phyloP scores from a whole-genome alignment of 2,113 vertebrate genomes.

The Pseudorectes ferrugineus region DNA sequence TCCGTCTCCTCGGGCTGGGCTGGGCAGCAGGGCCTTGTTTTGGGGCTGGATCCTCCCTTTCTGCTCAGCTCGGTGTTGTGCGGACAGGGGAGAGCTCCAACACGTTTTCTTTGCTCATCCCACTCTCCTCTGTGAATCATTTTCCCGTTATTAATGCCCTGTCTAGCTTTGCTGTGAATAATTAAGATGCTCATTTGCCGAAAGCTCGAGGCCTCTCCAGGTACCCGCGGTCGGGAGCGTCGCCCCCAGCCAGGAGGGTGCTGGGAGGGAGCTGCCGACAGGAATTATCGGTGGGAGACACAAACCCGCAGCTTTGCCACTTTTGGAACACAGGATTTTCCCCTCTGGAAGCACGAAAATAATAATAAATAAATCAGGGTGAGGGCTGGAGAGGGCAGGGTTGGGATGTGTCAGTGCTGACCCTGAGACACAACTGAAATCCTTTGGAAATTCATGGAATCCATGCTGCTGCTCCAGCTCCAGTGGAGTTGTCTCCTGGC shows the following conservation, averaged over 20 bases:
- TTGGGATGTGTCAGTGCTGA: fast-evolving
- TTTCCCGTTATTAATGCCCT: background rate
- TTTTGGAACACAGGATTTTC: fast-evolving
- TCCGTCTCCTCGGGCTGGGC: fast-evolving
- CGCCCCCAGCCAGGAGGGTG: background rate
- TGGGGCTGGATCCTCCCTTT: background rate
- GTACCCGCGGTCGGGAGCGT: no score
- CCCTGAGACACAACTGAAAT: fast-evolving
- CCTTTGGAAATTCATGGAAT: background rate
- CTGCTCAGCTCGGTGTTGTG: background rate
- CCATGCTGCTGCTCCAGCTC: background rate
- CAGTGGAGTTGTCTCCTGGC: background rate
- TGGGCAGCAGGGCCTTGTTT: background rate
- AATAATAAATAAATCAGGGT: fast-evolving
- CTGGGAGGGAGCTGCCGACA: background rate
- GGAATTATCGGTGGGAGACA: background rate
- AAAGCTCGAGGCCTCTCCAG: background rate
- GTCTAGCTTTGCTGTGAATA: background rate
- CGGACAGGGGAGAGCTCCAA: no score
- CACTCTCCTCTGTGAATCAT: background rate
- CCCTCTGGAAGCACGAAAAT: background rate
- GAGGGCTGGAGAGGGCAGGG: fast-evolving
- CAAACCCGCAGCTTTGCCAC: fast-evolving
- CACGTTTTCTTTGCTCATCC: background rate
- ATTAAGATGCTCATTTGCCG: background rate